Conservation (phyloP, 2,888 invertebrate species). For the Xiphydria camelus region DNA sequence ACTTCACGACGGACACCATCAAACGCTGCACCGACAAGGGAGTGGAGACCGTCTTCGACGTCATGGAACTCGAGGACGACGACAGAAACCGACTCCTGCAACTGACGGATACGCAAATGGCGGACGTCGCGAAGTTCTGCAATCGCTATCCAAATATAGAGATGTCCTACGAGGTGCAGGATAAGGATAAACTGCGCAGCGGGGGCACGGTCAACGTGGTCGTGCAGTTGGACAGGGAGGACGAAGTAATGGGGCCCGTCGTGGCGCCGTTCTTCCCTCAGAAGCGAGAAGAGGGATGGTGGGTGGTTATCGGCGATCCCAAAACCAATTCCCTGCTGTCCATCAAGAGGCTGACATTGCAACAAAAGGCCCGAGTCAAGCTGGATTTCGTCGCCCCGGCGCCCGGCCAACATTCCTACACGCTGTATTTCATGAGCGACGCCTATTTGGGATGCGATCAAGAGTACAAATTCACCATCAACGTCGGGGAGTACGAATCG, state of each 20-base stretch:
- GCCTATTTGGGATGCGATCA: constrained; percentile 99
- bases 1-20: constrained; percentile 87
- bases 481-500: constrained; percentile 76
- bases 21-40: constrained; percentile 88
- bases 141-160: constrained; percentile 99
- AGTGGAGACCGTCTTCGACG: constrained; percentile 92
- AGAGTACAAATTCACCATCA: constrained; percentile 92
- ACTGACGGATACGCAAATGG: constrained; percentile 86
- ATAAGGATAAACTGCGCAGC: constrained; percentile 71
- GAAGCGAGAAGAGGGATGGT: constrained; percentile 93
- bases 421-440: constrained; percentile 98
- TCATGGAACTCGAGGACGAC: constrained; percentile 94
- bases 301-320: constrained; percentile 98
- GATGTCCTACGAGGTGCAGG: constrained; percentile 85
- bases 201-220: constrained; percentile 88
- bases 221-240: constrained; percentile 93
- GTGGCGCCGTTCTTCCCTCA: constrained; percentile 97
- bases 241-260: constrained; percentile 95
- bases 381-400: constrained; percentile 93
- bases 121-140: constrained; percentile 97
- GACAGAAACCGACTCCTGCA: constrained; percentile 79
- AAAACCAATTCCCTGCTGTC: constrained; percentile 92
- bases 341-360: constrained; percentile 94
- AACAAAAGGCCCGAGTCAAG: constrained; percentile 84
- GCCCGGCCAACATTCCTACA: constrained; percentile 87